Evolutionary conservation across 2,797 vertebrate genomes (phyloP).

Genomic region (Hippoglossus hippoglossus): DNA sequence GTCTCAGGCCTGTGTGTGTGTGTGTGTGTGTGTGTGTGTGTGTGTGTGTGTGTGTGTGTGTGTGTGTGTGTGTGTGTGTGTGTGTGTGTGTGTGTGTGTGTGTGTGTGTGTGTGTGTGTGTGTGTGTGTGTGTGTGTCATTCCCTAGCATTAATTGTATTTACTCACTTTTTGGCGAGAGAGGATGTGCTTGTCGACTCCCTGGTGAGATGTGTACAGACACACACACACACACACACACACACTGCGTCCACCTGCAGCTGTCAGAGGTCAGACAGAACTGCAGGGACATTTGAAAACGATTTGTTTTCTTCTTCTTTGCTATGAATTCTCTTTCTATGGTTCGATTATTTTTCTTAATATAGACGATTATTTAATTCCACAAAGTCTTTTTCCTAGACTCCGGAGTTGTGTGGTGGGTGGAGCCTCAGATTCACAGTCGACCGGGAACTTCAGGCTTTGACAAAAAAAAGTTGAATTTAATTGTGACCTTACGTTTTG

Average conservation of each 20-base stretch:
- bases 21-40: conserved; percentile 39
- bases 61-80: too few relatives aligned
- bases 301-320: too few relatives aligned
- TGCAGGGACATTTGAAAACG: background rate
- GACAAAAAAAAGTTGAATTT: too few relatives aligned
- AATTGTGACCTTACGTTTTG: too few relatives aligned
- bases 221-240: background rate
- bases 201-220: conserved; percentile 33
- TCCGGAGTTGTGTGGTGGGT: too few relatives aligned
- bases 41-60: conserved; percentile 6
- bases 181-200: conserved; percentile 36
- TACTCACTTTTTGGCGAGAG: conserved; percentile 4
- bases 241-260: conserved; percentile 16
- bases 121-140: conserved; percentile 30
- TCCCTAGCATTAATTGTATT: conserved; percentile 17
- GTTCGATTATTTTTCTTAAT: too few relatives aligned
- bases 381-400: too few relatives aligned
- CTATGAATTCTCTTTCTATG: too few relatives aligned
- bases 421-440: too few relatives aligned
- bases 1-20: background rate
- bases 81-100: too few relatives aligned
- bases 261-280: background rate
- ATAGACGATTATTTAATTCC: too few relatives aligned
- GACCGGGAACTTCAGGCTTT: too few relatives aligned
- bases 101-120: conserved; percentile 23